Percentiles rank a stretch among this genome's conserved stretches.
These are phyloP conservation scores for Cotesia glomerata DNA, from an alignment of 1,140 invertebrate genomes.

Conservation along the genomic window DNA sequence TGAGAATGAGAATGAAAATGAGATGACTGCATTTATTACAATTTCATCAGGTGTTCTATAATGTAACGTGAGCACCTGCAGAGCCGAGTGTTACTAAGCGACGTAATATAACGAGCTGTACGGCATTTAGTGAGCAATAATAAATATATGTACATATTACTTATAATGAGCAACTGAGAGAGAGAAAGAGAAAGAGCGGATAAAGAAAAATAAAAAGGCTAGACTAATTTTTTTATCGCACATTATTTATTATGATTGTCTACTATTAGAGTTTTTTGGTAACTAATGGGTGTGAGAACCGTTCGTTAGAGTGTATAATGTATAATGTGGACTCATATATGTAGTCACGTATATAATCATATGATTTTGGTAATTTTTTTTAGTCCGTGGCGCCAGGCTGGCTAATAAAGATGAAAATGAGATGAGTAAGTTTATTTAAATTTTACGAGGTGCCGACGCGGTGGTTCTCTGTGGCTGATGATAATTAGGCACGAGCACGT, in stretches of 20 bases:
- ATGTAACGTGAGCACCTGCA: conserved; percentile 22
- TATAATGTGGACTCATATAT: neutral
- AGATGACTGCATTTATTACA: conserved; percentile 60
- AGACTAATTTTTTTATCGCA: neutral
- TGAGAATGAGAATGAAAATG: conserved; percentile 62
- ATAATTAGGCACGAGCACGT: conserved; percentile 35
- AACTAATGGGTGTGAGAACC: neutral
- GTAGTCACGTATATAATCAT: neutral
- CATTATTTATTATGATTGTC: neutral
- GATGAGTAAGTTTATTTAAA: conserved; percentile 40
- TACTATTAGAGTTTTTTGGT: neutral
- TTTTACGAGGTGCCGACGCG: conserved; percentile 36
- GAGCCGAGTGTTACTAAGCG: neutral
- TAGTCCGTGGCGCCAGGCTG: conserved; percentile 15
- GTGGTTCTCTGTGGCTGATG: conserved; percentile 31
- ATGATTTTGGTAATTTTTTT: conserved; percentile 15
- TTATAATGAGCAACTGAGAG: neutral
- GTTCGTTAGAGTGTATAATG: neutral
- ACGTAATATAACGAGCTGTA: neutral
- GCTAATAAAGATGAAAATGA: conserved; percentile 39
- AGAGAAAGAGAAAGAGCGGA: conserved; percentile 3
- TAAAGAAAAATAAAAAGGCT: conserved; percentile 6
- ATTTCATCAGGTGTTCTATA: conserved; percentile 59
- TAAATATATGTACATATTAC: neutral
- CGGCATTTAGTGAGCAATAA: neutral